Evolutionary conservation across 2,797 vertebrate species (phyloP).

Genomic region (Danio jaintianensis): DNA sequence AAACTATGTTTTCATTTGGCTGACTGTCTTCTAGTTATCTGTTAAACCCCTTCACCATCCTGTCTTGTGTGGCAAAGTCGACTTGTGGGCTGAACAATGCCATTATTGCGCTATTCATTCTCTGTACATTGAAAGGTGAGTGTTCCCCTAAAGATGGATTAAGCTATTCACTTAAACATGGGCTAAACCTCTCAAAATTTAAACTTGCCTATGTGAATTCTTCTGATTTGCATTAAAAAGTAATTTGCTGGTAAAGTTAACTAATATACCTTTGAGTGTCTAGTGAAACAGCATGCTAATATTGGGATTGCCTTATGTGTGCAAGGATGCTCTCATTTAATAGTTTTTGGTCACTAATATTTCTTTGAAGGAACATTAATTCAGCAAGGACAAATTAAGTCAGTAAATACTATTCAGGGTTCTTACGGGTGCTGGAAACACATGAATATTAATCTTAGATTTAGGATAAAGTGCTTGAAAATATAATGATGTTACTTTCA

Average conservation of each 20-base stretch:
- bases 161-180: not conserved
- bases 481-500: no score
- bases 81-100: conserved; percentile 95
- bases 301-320: no score
- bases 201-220: not conserved
- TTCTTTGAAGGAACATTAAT: no score
- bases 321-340: no score
- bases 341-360: no score
- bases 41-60: conserved; percentile 94
- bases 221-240: not conserved
- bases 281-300: no score
- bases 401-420: no score
- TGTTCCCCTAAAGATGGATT: no score
- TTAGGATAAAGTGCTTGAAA: no score
- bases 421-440: no score
- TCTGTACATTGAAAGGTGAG: conserved; percentile 92
- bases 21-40: conserved; percentile 86
- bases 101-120: conserved; percentile 90
- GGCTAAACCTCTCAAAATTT: not conserved
- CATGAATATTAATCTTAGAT: no score
- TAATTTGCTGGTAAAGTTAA: not conserved
- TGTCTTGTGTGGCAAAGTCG: conserved; percentile 97
- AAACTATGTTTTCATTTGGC: not conserved
- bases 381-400: no score
- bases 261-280: not conserved